Conservation (phyloP, 2,888 invertebrate species). For the Dicyrtoma fusca region DNA sequence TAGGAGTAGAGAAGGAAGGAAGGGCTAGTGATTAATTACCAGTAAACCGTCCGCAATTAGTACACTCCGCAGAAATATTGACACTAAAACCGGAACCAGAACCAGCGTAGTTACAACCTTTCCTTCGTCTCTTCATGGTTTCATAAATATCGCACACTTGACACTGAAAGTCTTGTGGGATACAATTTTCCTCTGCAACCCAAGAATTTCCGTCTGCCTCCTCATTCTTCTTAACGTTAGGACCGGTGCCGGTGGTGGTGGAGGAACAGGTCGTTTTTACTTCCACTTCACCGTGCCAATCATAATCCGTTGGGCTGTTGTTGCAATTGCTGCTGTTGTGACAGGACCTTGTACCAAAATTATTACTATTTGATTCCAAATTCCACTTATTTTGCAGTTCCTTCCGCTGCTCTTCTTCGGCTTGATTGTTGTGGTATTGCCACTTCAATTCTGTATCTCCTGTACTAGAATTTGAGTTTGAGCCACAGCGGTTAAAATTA, state of each 20-base stretch:
- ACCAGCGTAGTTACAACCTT: slow-evolving; percentile 4
- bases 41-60: slow-evolving; percentile 23
- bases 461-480: too few species aligned
- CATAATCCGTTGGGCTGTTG: background rate
- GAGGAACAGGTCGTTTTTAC: background rate
- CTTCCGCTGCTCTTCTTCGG: too few species aligned
- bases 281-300: background rate
- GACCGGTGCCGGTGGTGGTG: background rate
- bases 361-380: too few species aligned
- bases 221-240: background rate
- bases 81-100: background rate
- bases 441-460: too few species aligned
- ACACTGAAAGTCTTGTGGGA: slow-evolving; percentile 11
- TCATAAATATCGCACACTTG: slow-evolving; percentile 27
- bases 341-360: too few species aligned
- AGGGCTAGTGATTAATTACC: slow-evolving; percentile 3
- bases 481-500: too few species aligned
- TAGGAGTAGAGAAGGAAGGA: slow-evolving; percentile 1
- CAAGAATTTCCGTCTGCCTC: background rate
- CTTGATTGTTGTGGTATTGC: too few species aligned
- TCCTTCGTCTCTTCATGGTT: slow-evolving; percentile 7
- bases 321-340: background rate
- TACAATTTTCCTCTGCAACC: background rate
- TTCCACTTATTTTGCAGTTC: too few species aligned
- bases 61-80: slow-evolving; percentile 23